Evolutionary conservation across 2,113 vertebrate genomes (phyloP).

Genomic region (Todiramphus chloris): DNA sequence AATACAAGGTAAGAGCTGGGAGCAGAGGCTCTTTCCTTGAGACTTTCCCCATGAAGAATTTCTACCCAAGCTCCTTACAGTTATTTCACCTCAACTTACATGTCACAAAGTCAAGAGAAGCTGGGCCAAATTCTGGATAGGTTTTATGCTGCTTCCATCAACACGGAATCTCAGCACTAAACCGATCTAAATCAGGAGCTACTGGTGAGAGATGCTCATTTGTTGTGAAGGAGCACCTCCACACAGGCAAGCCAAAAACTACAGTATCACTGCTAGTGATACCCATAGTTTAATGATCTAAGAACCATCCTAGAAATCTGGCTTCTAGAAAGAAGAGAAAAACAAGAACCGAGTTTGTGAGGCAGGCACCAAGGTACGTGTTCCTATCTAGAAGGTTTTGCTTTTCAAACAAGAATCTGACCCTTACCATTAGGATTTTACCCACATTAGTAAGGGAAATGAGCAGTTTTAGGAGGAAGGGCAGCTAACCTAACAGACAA

Average conservation of each 20-base stretch:
- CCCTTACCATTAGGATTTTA: background rate
- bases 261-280: background rate
- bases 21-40: background rate
- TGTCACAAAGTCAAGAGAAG: background rate
- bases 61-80: background rate
- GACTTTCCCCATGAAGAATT: background rate
- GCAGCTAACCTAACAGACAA: background rate
- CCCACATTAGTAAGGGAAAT: background rate
- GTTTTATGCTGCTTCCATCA: background rate
- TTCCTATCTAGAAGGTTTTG: background rate
- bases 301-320: background rate
- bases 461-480: background rate
- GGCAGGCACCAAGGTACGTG: background rate
- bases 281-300: background rate
- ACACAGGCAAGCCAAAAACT: background rate
- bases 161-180: background rate
- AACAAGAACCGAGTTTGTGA: background rate
- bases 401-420: background rate
- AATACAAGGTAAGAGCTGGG: background rate
- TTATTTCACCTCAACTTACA: background rate
- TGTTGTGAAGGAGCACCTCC: background rate
- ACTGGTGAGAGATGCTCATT: background rate
- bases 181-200: background rate
- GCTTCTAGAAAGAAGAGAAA: background rate
- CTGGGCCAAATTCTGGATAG: background rate